Percentiles rank a stretch among this genome's conserved stretches.
Conservation (phyloP, 2,888 invertebrate species). For the Drosophila peninsularis region DNA sequence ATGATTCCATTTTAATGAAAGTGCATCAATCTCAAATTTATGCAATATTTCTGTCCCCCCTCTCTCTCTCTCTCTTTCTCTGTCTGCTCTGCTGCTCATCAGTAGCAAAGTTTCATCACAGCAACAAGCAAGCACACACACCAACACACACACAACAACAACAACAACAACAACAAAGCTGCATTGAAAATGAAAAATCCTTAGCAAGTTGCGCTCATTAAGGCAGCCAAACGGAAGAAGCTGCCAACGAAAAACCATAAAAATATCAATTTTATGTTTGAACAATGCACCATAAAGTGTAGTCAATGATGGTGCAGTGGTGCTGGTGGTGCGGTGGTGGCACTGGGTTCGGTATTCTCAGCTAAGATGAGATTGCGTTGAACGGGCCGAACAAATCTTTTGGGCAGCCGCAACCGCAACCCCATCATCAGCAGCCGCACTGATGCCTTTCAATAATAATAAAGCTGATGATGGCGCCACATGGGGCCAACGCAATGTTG, state of each 20-base stretch:
- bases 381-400: constrained; percentile 37
- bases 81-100: constrained; percentile 18
- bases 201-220: constrained; percentile 59
- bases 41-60: not conserved
- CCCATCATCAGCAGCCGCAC: constrained; percentile 32
- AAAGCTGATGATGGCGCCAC: constrained; percentile 59
- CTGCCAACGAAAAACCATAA: constrained; percentile 47
- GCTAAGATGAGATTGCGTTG: constrained; percentile 46
- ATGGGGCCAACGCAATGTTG: constrained; percentile 31
- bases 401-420: constrained; percentile 40
- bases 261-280: constrained; percentile 70
- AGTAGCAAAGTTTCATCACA: constrained; percentile 14
- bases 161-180: not conserved
- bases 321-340: not conserved
- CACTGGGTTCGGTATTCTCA: not conserved
- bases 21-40: constrained; percentile 6
- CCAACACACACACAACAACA: not conserved
- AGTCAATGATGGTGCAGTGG: constrained; percentile 11
- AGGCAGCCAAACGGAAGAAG: constrained; percentile 47
- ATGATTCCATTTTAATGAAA: constrained; percentile 1
- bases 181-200: constrained; percentile 19
- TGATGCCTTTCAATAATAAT: constrained; percentile 64
- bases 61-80: not conserved
- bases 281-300: constrained; percentile 64
- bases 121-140: constrained; percentile 2